A percentile compares a stretch with the other conserved stretches of the same genome.
These are phyloP conservation scores for Gambusia holbrooki DNA, from an alignment of 2,113 vertebrate species.

Conservation along the genomic window DNA sequence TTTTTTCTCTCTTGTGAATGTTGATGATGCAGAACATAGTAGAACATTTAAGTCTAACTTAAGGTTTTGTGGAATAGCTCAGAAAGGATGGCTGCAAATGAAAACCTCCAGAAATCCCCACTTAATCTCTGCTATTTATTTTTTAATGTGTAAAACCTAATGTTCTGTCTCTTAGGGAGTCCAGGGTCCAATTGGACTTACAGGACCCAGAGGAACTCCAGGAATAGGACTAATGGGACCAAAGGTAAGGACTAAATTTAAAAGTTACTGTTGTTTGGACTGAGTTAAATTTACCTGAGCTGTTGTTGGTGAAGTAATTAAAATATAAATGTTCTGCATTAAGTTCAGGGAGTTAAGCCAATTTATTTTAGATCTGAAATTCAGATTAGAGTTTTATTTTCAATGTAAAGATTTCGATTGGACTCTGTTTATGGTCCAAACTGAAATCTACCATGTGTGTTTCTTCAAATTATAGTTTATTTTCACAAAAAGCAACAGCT, in stretches of 20 bases:
- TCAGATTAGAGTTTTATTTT: background rate
- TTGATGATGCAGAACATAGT: background rate
- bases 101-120: background rate
- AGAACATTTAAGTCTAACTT: background rate
- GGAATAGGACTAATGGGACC: constrained; percentile 74
- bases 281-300: background rate
- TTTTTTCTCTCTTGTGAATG: background rate
- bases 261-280: background rate
- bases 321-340: background rate
- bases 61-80: background rate
- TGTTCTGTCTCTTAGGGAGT: constrained; percentile 64
- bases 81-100: background rate
- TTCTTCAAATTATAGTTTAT: background rate
- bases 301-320: background rate
- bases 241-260: constrained; percentile 66
- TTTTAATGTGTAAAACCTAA: background rate
- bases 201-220: constrained; percentile 76
- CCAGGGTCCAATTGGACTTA: constrained; percentile 69
- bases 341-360: background rate
- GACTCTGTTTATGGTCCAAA: background rate
- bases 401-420: background rate
- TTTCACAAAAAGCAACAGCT: background rate
- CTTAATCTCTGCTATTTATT: background rate
- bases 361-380: background rate
- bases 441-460: background rate